Base-by-base conservation (phyloP, 2,888 invertebrate genomes). In the Nycteola revayana region DNA sequence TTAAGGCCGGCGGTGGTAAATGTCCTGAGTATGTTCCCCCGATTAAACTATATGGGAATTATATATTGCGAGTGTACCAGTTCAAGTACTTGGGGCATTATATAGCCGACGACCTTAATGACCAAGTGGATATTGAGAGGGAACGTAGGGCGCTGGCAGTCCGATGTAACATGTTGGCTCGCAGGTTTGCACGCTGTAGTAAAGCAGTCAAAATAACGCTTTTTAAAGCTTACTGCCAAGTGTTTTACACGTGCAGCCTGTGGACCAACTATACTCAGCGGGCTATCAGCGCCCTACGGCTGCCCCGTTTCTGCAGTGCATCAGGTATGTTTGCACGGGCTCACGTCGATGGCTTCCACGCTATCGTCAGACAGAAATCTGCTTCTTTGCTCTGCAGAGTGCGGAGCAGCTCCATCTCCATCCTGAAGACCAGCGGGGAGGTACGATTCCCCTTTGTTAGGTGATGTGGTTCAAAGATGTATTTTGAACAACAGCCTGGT, bases 141-240 rank as follows among this genome's bases (percentile, higher is more conserved):
- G 40, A 45, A 14, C 37, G 45, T 4, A 43, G 40, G 26, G 34
- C 44, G 23, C 9, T 41, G 30, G 26, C 32, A 9, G 37, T 38
- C 3, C 32, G 42, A n/a, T 14, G 25, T 22, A 45, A 49, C 14
- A 46, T 36, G 40, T 6, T 42, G 31, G 33, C 38, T 0, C 49
- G 33, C 30, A 38, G 38, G 22, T 43, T 43, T 36, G 38, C 38
- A 9, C 33, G 27, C 11, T 32, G 36, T 27, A 27, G 17, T n/a
- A 17, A 10, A 9, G 7, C 23, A 14, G 27, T 28, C 14, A 10
- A 17, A 27, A 9, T 27, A n/a, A 27, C 27, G 21, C 24, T 24
- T 3, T 24, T 24, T 5, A 24, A 9, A 24, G 24, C 24, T 24
- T 24, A 24, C 17, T 21, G 28, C 8, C 27, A 28, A 18, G 18